Evolutionary conservation across 1,140 invertebrate genomes (phyloP), one percentile per base, ranked within the genome.

Genomic region (Meloidogyne hapla): DNA sequence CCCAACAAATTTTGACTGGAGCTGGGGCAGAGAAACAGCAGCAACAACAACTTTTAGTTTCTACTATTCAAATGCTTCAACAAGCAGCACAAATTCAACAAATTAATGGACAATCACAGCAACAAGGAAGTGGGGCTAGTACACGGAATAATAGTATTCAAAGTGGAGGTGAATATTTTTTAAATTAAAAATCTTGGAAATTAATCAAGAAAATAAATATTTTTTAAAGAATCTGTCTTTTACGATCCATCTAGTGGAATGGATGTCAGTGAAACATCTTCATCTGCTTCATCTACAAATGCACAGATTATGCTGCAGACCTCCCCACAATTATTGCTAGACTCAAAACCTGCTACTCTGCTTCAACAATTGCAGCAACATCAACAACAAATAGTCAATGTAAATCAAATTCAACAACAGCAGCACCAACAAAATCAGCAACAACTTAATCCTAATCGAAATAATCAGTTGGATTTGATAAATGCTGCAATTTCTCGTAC

Each of bases 211-310:
- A 63, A 18, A 66, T 62, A 21, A 56, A 61, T 25, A 10, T 65
- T n/a, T 61, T 66, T 21, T 42, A 38, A 56, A 65, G 68, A 77
- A 10, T 63, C 77, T 10, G 26, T 63, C n/a, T 79, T 77, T 42
- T 64, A 81, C 12, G 78, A 79, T 28, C 78, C 80, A 18, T 23
- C 66, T 15, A 73, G 40, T 66, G 76, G 76, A 9, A 79, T 83
- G 48, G 80, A 81, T n/a, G 76, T 42, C 23, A 81, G 80, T 69
- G 80, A 83, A 61, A 81, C 80, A 28, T 83, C 80, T 10, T 81
- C 80, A 10, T 81, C 80, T 23, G 62, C 80, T 15, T 81, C 80
- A 1, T 81, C 80, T 21, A 77, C 75, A 23, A 81, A 81, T 61
- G 75, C 81, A 25, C 80, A 81, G 74, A 67, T 64, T 26, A 56